A percentile compares a stretch with the other conserved stretches of the same genome.
phyloP scores from a whole-genome alignment of 2,797 vertebrate species.

The Coracias cyanogaster region DNA sequence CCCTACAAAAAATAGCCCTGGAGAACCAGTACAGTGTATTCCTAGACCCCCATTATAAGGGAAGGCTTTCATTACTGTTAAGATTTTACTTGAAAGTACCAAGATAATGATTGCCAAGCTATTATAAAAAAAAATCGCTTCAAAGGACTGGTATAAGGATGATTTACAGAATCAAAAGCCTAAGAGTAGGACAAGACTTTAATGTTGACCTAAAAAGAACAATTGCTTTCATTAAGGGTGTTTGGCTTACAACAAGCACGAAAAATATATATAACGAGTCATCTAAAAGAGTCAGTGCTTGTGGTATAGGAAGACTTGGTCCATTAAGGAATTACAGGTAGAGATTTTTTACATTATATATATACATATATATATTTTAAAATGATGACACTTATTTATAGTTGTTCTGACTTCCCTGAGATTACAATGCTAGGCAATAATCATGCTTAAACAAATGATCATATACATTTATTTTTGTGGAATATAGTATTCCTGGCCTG shows the following conservation, averaged over 20 bases:
- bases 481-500: background rate
- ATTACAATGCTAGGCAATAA: background rate
- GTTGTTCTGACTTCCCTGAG: background rate
- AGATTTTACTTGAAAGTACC: slow-evolving; percentile 14
- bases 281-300: background rate
- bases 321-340: background rate
- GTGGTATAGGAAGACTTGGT: background rate
- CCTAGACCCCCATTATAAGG: background rate
- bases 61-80: background rate
- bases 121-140: background rate
- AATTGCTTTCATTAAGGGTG: background rate
- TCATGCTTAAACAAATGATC: background rate
- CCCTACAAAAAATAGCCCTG: background rate
- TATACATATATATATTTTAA: background rate
- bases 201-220: background rate
- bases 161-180: background rate
- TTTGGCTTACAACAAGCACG: background rate
- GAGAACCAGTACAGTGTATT: slow-evolving; percentile 28
- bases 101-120: slow-evolving; percentile 16
- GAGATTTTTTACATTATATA: background rate
- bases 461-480: background rate
- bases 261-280: background rate
- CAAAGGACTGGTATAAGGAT: background rate
- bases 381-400: background rate
- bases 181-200: background rate